Base-by-base conservation (phyloP, 2,113 vertebrate genomes). In the Anolis carolinensis region DNA sequence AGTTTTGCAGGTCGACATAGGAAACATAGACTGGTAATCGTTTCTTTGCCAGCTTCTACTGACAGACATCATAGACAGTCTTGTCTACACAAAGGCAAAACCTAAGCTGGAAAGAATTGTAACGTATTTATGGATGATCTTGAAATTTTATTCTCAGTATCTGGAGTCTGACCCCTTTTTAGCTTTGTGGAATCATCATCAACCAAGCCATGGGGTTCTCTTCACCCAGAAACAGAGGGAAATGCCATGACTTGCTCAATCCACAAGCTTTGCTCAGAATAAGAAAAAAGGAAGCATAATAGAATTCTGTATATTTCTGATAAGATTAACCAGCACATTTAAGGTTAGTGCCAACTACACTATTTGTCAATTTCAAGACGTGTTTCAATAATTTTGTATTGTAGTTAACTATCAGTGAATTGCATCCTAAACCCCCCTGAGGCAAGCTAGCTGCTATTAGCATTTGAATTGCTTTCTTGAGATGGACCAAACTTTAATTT, bases 391-490 rank as follows among this genome's bases (percentile, higher is more conserved):
- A 79, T 86, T 84, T 85, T 89, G 81, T 79, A 74, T 87, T 89
- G 68, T 86, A 79, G 76, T 73, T 86, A 0, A 0, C 27, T 90
- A 89, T 91, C 92, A 87, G 55, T 89, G 89, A 90, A 86, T 87
- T 90, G 85, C 62, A 73, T 89, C 77, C 39, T 62, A 80, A 81
- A 87, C 82, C 88, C 62, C 62, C 84, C 86, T 74, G 65, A 89
- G 88, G 77, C 79, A 44, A 86, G 76, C 89, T 84, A 59, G 73
- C 82, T 84, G 85, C 1, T 70, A 92, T 93, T 93, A 93, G 91
- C 93, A 90, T 95, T 90, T 93, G 92, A 93, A 92, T 95, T 86
- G 73, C 79, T 92, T 92, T 67, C 59, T 75, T 82, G 72, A 81
- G 68, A 77, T 74, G 85, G 81, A 32, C 92, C 86, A 88, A 89